Conservation (phyloP, 2,888 invertebrate species). For the Automeris io region DNA sequence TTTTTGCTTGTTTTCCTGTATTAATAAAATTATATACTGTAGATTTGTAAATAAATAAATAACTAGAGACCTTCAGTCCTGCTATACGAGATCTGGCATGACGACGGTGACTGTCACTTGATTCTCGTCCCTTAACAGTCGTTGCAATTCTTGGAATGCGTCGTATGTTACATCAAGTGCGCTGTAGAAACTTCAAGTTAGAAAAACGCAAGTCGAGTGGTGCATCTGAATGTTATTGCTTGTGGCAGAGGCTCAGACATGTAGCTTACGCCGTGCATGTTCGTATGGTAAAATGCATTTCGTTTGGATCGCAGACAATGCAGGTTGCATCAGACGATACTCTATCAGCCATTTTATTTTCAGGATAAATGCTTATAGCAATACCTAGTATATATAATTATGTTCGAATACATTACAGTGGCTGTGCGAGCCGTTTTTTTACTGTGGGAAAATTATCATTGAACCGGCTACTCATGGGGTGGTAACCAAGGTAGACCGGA, state of each 20-base stretch:
- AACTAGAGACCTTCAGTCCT: too few relatives aligned
- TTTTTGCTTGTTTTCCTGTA: too few relatives aligned
- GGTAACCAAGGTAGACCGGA: too few relatives aligned
- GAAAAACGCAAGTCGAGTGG: background rate
- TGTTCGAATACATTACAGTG: too few relatives aligned
- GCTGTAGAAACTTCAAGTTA: background rate
- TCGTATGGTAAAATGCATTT: constrained; percentile 23
- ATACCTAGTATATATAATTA: too few relatives aligned
- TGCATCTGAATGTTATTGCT: background rate
- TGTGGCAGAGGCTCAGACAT: constrained; percentile 6
- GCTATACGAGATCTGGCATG: too few relatives aligned
- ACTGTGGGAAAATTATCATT: too few relatives aligned
- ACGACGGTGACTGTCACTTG: too few relatives aligned
- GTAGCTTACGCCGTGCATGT: constrained; percentile 13
- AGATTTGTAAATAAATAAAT: too few relatives aligned
- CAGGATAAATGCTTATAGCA: constrained; percentile 6
- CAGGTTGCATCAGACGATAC: constrained; percentile 1
- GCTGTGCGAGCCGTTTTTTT: too few relatives aligned
- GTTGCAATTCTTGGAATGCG: background rate
- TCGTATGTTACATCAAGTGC: background rate
- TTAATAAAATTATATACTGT: too few relatives aligned
- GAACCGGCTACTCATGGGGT: too few relatives aligned
- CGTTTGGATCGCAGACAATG: constrained; percentile 17
- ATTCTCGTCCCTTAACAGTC: background rate
- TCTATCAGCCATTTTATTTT: constrained; percentile 5